phyloP scores from a whole-genome alignment of 2,797 vertebrate species.

The Rousettus madagascariensis region DNA sequence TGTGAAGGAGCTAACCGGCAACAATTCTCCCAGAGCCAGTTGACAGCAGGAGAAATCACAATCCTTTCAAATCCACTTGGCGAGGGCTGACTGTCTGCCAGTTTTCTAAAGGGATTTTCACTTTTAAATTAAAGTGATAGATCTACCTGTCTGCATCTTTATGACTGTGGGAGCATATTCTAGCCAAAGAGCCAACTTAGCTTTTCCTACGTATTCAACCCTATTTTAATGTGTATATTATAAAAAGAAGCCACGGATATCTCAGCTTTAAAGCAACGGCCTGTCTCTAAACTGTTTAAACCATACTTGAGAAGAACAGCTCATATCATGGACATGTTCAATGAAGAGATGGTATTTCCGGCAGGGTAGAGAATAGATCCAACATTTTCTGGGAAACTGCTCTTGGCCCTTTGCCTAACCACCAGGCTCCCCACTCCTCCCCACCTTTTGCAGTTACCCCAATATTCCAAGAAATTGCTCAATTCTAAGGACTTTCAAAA shows the following conservation, averaged over 20 bases:
- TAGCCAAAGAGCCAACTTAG: constrained; percentile 42
- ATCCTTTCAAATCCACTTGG: constrained; percentile 52
- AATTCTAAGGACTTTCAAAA: constrained; percentile 71
- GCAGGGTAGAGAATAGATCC: constrained; percentile 34
- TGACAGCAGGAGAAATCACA: constrained; percentile 48
- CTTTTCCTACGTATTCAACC: constrained; percentile 49
- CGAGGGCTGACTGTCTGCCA: constrained; percentile 59
- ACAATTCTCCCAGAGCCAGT: not conserved
- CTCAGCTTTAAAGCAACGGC: constrained; percentile 41
- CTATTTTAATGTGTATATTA: constrained; percentile 37
- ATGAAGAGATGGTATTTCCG: constrained; percentile 55
- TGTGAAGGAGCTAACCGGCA: not conserved
- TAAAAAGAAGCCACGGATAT: not conserved
- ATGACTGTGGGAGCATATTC: constrained; percentile 29
- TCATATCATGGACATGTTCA: not conserved
- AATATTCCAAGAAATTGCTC: constrained; percentile 75
- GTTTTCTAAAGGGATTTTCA: constrained; percentile 67
- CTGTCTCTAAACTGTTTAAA: constrained; percentile 11
- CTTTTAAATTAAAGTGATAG: constrained; percentile 71
- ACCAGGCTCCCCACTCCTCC: not conserved
- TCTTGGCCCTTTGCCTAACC: constrained; percentile 65
- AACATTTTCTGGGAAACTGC: constrained; percentile 69
- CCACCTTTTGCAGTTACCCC: constrained; percentile 61
- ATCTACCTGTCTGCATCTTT: constrained; percentile 54
- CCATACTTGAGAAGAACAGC: constrained; percentile 6